Conservation (phyloP, 2,113 vertebrate species). For the Actinemys pallida region DNA sequence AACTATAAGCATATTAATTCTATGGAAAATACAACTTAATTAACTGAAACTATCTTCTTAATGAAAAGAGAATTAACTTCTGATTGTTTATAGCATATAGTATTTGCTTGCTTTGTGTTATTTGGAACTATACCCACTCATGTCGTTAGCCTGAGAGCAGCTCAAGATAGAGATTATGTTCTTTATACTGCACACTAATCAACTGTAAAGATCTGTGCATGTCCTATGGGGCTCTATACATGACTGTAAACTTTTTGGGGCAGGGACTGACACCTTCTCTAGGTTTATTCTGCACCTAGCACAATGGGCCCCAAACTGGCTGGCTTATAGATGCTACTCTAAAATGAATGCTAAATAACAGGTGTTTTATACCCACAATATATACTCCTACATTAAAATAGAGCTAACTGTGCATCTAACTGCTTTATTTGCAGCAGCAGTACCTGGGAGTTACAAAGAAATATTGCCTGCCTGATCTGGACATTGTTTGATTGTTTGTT, state of each 20-base stretch:
- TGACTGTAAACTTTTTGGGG: not conserved
- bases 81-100: not conserved
- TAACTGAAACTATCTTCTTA: constrained; percentile 1
- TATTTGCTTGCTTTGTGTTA: not conserved
- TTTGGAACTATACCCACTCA: not conserved
- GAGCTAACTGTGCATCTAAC: not conserved
- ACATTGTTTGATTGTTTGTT: constrained; percentile 17
- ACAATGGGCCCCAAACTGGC: not conserved
- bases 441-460: not conserved
- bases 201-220: not conserved
- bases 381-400: not conserved
- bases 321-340: not conserved
- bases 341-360: not conserved
- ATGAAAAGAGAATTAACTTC: not conserved
- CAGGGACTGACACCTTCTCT: not conserved
- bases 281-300: not conserved
- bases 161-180: not conserved
- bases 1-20: constrained; percentile 37
- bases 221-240: not conserved
- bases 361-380: not conserved
- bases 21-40: constrained; percentile 19
- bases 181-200: not conserved
- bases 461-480: not conserved
- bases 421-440: not conserved
- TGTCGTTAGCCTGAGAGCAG: not conserved